Conservation (phyloP, 2,888 invertebrate genomes). For the Napeogenes sylphis region DNA sequence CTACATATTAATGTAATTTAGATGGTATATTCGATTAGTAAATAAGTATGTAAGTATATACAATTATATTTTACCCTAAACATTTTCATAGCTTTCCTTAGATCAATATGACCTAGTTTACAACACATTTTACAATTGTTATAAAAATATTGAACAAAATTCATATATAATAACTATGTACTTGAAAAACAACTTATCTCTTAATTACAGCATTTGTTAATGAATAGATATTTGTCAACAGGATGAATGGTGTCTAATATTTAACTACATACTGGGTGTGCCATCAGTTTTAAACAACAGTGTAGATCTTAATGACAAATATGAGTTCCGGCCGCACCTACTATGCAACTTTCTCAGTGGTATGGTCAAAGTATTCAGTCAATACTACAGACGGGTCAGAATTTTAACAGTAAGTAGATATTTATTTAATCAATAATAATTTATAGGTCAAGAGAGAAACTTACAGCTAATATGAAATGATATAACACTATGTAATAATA, state of each 20-base stretch:
- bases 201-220: neutral
- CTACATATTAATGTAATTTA: no score
- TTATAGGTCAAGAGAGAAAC: no score
- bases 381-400: constrained; percentile 84
- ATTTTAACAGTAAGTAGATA: constrained; percentile 80
- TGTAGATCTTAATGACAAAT: constrained; percentile 60
- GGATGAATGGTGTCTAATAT: constrained; percentile 88
- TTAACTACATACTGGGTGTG: constrained; percentile 81
- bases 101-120: no score
- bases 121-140: no score
- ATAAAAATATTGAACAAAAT: no score
- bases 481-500: no score
- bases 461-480: no score
- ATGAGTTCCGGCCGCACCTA: constrained; percentile 79
- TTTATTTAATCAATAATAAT: neutral
- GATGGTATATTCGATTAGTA: no score
- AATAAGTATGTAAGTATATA: no score
- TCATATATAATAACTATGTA: constrained; percentile 8
- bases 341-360: constrained; percentile 81
- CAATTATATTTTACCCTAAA: no score
- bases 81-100: no score
- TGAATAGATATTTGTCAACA: constrained; percentile 52
- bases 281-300: constrained; percentile 78
- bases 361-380: constrained; percentile 82
- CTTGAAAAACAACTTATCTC: no score